These are phyloP conservation scores for Thalassarche chlororhynchos DNA, from an alignment of 2,113 vertebrate genomes.

Conservation along the genomic window DNA sequence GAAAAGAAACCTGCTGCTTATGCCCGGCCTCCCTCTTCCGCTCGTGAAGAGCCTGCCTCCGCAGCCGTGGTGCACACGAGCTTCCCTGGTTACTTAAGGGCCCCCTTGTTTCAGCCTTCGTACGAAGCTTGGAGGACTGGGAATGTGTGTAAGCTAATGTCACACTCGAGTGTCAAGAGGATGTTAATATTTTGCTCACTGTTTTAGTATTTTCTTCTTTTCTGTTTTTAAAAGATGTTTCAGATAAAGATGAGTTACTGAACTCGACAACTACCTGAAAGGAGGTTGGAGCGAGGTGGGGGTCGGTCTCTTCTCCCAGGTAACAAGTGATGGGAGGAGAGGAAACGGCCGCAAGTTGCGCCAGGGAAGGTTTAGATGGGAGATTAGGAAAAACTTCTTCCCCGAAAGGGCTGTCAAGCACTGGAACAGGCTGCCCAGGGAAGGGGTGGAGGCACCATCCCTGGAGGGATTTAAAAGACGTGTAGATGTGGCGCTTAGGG, in stretches of 20 bases:
- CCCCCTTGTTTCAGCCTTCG: fast-evolving
- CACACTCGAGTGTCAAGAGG: fast-evolving
- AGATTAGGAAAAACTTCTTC: too few species aligned
- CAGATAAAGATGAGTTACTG: not conserved
- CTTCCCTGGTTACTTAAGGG: not conserved
- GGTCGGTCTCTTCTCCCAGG: not conserved
- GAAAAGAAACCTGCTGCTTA: not conserved
- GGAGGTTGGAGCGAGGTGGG: not conserved
- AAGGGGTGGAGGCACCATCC: not conserved
- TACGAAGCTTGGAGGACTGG: not conserved
- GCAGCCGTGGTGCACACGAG: fast-evolving
- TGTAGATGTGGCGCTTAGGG: too few species aligned
- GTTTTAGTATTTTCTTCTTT: not conserved
- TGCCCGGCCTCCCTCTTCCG: fast-evolving
- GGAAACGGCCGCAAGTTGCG: not conserved
- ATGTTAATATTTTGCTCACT: not conserved
- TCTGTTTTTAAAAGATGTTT: not conserved
- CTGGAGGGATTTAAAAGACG: not conserved
- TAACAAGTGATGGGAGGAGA: not conserved
- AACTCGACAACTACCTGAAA: not conserved
- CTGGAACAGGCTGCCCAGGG: not conserved
- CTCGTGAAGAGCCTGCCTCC: fast-evolving
- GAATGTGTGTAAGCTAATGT: fast-evolving
- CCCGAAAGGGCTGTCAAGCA: too few species aligned
- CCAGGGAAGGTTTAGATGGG: not conserved